Base-by-base conservation (phyloP, 2,113 vertebrate species). In the Montifringilla adamsi region DNA sequence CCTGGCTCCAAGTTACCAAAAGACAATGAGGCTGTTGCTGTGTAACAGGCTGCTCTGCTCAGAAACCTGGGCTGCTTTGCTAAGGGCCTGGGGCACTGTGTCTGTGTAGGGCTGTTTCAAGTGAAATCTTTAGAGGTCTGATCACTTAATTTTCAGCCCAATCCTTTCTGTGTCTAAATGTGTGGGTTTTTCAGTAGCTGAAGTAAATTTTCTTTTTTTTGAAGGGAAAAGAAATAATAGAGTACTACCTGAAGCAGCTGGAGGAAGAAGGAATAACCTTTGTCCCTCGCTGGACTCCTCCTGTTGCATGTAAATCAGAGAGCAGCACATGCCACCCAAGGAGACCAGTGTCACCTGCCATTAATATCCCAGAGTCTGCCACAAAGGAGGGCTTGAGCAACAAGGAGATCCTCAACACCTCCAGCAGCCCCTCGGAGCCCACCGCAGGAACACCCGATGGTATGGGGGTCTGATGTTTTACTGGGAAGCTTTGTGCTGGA, bases 201-300 rank as follows among this genome's bases (percentile, higher is more conserved):
- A 84, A 68, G 7, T 35, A 33, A 67, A 47, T 33, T 46, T 94
- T 94, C 30, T 37, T 37, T 90, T 37, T 41, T 95, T 95, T 81
- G 20, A 95, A 99, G 99, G 99, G 99, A 44, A 99, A 99, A 96
- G 99, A 99, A 96, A 99, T 99, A 84, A 99, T 99, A 10, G 99
- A 99, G 60, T 99, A 99, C 97, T 99, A 99, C 97, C 97, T 99
- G 88, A 98, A 94, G 74, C 98, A 99, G 74, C 87, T 99, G 89
- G 98, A 99, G 59, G 98, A 98, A 31, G 99, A 99, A 97, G 99
- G 99, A 62, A 97, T 99, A 69, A 98, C 98, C 9, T 98, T 95
- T 35, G 91, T 99, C 90, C 99, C 99, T 84, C 98, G 98, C 30
- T 99, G 99, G 99, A 97, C 90, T 6, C 98, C 98, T 10, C 91